Evolutionary conservation across 2,888 invertebrate species (phyloP), one percentile per base, ranked within the genome.

Genomic region (Stegophylla sp.): DNA sequence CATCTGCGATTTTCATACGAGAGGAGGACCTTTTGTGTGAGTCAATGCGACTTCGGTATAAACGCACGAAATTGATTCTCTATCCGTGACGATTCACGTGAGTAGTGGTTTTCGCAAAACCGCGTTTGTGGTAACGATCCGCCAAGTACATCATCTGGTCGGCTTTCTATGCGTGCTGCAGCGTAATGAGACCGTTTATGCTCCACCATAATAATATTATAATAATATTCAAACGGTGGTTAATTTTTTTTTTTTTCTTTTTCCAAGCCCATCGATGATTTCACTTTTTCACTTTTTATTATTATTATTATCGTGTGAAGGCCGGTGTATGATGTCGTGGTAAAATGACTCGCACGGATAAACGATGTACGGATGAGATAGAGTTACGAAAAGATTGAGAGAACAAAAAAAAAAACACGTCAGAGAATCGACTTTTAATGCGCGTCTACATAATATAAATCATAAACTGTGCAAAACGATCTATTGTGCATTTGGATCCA

Each of bases 71-170:
- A 51, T n/a, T 5, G n/a, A 56, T 56, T 56, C 56, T 56, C 56
- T 69, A 12, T 51, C 51, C 51, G 20, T 34, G 3, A 26, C 7
- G 7, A 51, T 34, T 1, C 12, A 28, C 13, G n/a, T 17, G 12
- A 26, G 2, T 28, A 51, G 69, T 53, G 69, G 20, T 34, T 69
- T 69, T 61, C 17, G 7, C 2, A 69, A 69, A 69, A 69, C 69
- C 69, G 34, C 69, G 20, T 69, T 69, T 69, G n/a, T 51, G 51
- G 51, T 51, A 69, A 69, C 20, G 28, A 34, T 5, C n/a, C 51
- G 69, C 17, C 26, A 34, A 53, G 12, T 51, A 20, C 13, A 51
- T 12, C 13, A 51, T 12, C 34, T 34, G 45, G n/a, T n/a, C 10
- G 17, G 67, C 67, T 67, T 67, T 67, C 67, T 56, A 53, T 56